Evolutionary conservation across 2,797 vertebrate genomes (phyloP).

Genomic region (Esox masquinongy): DNA sequence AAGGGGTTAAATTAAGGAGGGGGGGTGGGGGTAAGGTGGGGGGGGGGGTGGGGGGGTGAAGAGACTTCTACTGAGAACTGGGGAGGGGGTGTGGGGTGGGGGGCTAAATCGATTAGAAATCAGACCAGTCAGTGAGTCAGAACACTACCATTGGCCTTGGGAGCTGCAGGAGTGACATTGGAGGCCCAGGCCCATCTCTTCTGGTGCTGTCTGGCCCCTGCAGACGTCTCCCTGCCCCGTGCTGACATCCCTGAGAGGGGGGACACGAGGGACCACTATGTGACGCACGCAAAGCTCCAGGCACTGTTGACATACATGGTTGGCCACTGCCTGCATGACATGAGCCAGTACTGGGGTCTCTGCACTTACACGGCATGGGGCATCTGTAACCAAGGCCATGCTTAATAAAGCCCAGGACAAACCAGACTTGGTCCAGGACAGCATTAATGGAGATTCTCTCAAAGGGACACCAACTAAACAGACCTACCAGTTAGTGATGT

Average conservation of each 20-base stretch:
- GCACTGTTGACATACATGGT: conserved; percentile 20
- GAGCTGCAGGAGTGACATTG: conserved; percentile 26
- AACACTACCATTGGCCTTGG: conserved; percentile 28
- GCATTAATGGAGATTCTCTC: neutral
- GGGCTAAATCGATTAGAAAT: conserved; percentile 19
- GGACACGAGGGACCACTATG: conserved; percentile 29
- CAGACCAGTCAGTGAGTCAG: conserved; percentile 25
- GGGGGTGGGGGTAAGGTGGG: neutral
- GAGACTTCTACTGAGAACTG: neutral
- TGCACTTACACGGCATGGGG: conserved; percentile 7
- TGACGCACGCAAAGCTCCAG: conserved; percentile 25
- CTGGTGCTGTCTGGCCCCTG: conserved; percentile 24
- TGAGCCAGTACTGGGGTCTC: conserved; percentile 13
- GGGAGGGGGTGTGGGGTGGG: neutral
- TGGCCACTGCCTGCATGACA: conserved; percentile 25
- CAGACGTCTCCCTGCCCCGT: conserved; percentile 24
- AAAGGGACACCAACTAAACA: neutral
- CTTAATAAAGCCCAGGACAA: neutral
- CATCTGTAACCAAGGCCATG: neutral
- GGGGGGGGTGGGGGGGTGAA: neutral
- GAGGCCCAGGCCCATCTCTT: conserved; percentile 27
- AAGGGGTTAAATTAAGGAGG: neutral
- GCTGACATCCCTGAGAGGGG: conserved; percentile 28
- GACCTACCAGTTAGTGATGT: neutral
- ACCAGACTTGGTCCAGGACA: neutral